Percentiles rank a stretch among this genome's conserved stretches.
These are phyloP conservation scores for Crematogaster levior DNA, from an alignment of 2,888 invertebrate genomes.

Conservation along the genomic window DNA sequence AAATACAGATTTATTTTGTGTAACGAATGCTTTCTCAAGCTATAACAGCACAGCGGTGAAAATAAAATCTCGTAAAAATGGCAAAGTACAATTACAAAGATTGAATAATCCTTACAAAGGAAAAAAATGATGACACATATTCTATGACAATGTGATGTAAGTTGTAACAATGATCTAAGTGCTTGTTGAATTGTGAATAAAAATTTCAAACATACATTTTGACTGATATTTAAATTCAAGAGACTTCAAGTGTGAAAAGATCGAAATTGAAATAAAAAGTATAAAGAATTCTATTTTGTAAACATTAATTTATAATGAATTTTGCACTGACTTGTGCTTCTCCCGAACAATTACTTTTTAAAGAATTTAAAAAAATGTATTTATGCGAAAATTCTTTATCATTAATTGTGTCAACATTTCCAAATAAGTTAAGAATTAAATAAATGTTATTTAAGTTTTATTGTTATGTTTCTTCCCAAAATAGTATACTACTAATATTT, in stretches of 20 bases:
- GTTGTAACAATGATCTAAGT: not conserved
- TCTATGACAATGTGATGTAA: not conserved
- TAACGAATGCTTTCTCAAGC: not conserved
- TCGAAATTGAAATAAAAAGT: not conserved
- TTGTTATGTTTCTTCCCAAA: no score
- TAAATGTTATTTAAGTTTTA: no score
- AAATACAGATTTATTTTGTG: slow-evolving; percentile 26
- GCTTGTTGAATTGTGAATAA: not conserved
- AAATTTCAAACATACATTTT: not conserved
- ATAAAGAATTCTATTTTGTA: not conserved
- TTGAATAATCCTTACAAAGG: not conserved
- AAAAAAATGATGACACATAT: not conserved
- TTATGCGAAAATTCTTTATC: not conserved
- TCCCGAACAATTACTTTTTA: not conserved
- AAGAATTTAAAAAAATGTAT: not conserved
- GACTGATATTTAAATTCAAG: not conserved
- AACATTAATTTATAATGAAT: not conserved
- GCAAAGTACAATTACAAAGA: not conserved
- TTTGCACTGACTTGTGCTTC: not conserved
- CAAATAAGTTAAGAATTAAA: not conserved
- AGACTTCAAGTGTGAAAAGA: not conserved
- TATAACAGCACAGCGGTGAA: not conserved
- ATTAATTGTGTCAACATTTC: not conserved
- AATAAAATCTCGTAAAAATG: not conserved
- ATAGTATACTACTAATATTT: no score